phyloP scores from a whole-genome alignment of 2,888 invertebrate species.

The Tinea trinotella region DNA sequence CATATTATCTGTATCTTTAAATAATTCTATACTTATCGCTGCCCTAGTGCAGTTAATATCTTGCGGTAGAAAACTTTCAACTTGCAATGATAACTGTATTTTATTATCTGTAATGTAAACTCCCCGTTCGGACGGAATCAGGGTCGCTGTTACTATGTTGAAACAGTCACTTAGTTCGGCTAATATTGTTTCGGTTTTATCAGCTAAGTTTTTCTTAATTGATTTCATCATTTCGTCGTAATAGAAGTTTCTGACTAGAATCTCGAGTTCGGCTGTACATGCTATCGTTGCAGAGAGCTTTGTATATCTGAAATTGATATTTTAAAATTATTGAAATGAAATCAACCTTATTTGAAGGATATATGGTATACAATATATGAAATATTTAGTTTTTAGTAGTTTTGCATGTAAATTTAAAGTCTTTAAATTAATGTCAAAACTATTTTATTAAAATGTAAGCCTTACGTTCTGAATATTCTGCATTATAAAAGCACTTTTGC shows the following conservation, averaged over 20 bases:
- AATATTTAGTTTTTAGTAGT: too few relatives aligned
- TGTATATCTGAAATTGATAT: slow-evolving; percentile 75
- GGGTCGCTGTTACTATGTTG: slow-evolving; percentile 63
- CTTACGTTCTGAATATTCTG: too few relatives aligned
- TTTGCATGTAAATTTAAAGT: too few relatives aligned
- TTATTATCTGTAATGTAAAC: slow-evolving; percentile 60
- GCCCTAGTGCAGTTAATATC: slow-evolving; percentile 76
- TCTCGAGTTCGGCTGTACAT: slow-evolving; percentile 81
- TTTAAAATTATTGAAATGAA: too few relatives aligned
- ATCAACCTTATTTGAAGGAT: too few relatives aligned
- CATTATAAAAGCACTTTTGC: too few relatives aligned
- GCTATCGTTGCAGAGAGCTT: slow-evolving; percentile 86
- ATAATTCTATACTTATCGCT: slow-evolving; percentile 75
- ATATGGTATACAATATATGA: too few relatives aligned
- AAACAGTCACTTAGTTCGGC: slow-evolving; percentile 72
- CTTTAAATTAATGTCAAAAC: too few relatives aligned
- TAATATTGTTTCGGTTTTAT: slow-evolving; percentile 57
- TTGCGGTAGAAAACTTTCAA: slow-evolving; percentile 71
- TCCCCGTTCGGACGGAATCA: slow-evolving; percentile 69
- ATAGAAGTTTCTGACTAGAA: slow-evolving; percentile 81
- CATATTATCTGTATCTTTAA: slow-evolving; percentile 47
- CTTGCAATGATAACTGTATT: slow-evolving; percentile 48
- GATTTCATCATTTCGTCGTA: slow-evolving; percentile 87
- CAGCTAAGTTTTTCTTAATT: slow-evolving; percentile 61
- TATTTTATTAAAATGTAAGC: too few relatives aligned